Conservation (phyloP, 2,797 vertebrate genomes). For the Acipenser ruthenus region DNA sequence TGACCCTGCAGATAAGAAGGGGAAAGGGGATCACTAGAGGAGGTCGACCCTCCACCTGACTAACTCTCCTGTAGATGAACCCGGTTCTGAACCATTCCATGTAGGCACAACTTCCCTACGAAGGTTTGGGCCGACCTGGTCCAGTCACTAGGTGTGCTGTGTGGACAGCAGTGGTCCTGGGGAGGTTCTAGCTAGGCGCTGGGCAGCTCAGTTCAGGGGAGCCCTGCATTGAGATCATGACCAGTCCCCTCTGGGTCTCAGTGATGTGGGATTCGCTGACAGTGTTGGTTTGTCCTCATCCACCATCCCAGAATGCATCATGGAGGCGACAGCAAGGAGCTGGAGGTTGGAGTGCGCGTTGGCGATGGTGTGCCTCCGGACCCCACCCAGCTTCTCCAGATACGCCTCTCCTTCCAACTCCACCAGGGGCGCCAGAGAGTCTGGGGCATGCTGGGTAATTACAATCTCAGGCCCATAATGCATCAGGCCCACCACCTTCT, state of each 20-base stretch:
- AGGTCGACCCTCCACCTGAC: too few species aligned
- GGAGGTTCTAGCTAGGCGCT: not conserved
- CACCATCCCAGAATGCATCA: slow-evolving; percentile 58
- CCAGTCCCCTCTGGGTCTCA: slow-evolving; percentile 34
- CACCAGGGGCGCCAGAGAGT: slow-evolving; percentile 72
- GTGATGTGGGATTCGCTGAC: slow-evolving; percentile 59
- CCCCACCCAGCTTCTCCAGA: slow-evolving; percentile 75
- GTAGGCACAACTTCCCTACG: too few species aligned
- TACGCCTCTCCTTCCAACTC: slow-evolving; percentile 92
- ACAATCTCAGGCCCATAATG: slow-evolving; percentile 39
- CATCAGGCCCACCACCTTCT: not conserved
- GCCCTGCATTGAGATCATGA: not conserved
- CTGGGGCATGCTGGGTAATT: slow-evolving; percentile 38
- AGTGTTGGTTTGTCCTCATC: slow-evolving; percentile 25
- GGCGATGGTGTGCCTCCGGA: slow-evolving; percentile 87
- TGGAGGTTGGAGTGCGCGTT: slow-evolving; percentile 76
- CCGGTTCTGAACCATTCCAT: too few species aligned
- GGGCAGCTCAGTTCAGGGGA: slow-evolving; percentile 9
- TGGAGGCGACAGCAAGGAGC: slow-evolving; percentile 70
- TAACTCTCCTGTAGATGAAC: too few species aligned
- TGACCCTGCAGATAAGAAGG: too few species aligned
- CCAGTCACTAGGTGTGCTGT: not conserved
- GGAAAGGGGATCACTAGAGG: too few species aligned
- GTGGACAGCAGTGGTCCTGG: not conserved
- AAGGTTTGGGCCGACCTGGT: too few species aligned